Evolutionary conservation across 2,113 vertebrate genomes (phyloP).

Genomic region (Tachycineta bicolor): DNA sequence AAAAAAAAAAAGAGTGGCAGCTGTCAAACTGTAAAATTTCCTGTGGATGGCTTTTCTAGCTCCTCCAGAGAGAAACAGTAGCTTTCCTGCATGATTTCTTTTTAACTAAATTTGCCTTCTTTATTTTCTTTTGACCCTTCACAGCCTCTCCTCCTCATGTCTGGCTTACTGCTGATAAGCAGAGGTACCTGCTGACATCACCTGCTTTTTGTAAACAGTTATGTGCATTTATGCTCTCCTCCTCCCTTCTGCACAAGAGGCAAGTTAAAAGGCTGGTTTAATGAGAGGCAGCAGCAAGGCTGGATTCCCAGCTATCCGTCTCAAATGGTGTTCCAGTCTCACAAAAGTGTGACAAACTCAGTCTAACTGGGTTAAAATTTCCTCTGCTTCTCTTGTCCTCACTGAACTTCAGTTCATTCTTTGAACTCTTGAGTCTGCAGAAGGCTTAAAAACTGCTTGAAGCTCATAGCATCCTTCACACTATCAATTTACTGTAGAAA

Average conservation of each 20-base stretch:
- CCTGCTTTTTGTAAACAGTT: not conserved
- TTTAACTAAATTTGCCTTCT: not conserved
- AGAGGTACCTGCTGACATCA: not conserved
- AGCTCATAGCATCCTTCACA: not conserved
- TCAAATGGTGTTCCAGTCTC: not conserved
- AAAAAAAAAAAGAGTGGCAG: not conserved
- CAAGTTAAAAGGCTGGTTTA: not conserved
- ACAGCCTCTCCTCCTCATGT: not conserved
- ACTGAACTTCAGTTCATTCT: not conserved
- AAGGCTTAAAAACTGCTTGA: not conserved
- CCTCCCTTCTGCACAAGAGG: not conserved
- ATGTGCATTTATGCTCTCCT: not conserved
- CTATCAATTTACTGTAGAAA: not conserved
- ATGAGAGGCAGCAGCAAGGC: not conserved
- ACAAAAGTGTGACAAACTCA: not conserved
- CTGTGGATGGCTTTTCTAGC: not conserved
- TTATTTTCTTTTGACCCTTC: not conserved
- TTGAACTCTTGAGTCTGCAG: not conserved
- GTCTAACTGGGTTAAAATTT: not conserved
- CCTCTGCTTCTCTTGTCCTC: constrained; percentile 7
- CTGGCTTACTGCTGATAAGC: not conserved
- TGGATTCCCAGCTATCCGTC: not conserved
- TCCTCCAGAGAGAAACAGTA: not conserved
- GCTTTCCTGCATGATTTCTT: not conserved
- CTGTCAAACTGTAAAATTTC: not conserved